Evolutionary conservation across 2,888 invertebrate species (phyloP), one percentile per base, ranked within the genome.

Genomic region (Brachypalpus laphriformis): DNA sequence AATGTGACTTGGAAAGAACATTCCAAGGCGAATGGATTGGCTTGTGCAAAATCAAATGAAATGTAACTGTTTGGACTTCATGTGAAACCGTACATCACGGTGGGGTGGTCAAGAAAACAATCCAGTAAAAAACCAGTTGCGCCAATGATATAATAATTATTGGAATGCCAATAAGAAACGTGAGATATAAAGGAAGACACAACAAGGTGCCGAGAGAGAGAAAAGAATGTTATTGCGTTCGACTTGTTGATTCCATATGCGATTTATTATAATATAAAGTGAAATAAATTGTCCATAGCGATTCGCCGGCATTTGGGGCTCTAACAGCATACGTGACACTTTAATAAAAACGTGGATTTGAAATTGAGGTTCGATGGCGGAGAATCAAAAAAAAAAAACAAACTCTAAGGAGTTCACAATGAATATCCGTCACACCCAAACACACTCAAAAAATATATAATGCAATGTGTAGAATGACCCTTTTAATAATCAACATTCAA

Each of bases 1-100:
- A 22, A 72, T 7, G 72, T 71, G 47, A 49, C 61, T 74, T 20
- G 42, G 45, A 37, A 61, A 78, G 72, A 83, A 78, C 61, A 78
- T 70, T 83, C 72, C 66, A 20, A 45, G 25, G 61, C 31, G 37
- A 37, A 77, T 71, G 54, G 61, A 45, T 54, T 77, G 59, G 59
- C 5, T 56, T 47, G 25, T 63, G 61, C 51, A 70, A 70, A 94
- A 90, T 88, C 89, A 89, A 91, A 89, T 90, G 90, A 91, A 90
- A 89, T 88, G 88, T 89, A 88, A 89, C 90, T 90, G 90, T 87
- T 65, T 75, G 65, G 63, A 63, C 59, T 80, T 75, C 45, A 75
- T 57, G 57, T 68, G 70, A 78, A 78, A 74, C 56, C 74, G 72
- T 78, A 72, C 63, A 74, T 78, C 70, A 70, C 63, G 78, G 56